Conservation (phyloP, 2,113 vertebrate genomes). For the Xyrauchen texanus region DNA sequence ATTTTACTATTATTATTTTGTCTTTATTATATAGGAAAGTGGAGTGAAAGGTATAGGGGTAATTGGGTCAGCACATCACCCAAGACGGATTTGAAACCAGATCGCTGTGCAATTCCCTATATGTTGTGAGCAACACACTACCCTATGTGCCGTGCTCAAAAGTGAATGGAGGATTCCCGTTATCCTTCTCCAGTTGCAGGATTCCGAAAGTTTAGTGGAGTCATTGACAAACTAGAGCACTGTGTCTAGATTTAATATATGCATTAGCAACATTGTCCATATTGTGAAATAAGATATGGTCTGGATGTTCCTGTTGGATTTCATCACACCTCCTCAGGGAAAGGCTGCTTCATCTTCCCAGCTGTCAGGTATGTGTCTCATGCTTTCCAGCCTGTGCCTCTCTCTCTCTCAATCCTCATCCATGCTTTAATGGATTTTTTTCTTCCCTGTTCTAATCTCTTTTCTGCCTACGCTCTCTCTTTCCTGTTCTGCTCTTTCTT, state of each 20-base stretch:
- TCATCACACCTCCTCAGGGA: background rate
- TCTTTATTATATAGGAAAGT: too few species aligned
- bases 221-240: background rate
- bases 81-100: background rate
- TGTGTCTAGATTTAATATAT: background rate
- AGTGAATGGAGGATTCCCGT: background rate
- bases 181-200: constrained; percentile 14
- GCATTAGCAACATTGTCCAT: background rate
- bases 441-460: too few species aligned
- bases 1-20: too few species aligned
- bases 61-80: too few species aligned
- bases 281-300: background rate
- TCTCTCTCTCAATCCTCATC: constrained; percentile 5
- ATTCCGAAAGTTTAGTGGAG: constrained; percentile 11
- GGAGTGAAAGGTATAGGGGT: too few species aligned
- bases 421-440: background rate
- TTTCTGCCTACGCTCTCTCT: too few species aligned
- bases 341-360: constrained; percentile 2
- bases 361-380: constrained; percentile 37
- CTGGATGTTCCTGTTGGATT: background rate
- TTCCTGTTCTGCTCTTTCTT: too few species aligned
- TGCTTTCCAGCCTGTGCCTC: constrained; percentile 21
- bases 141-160: background rate
- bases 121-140: too few species aligned
- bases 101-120: background rate